Percentiles rank a stretch among this genome's conserved stretches.
These are phyloP conservation scores for Epistrophella euchroma DNA, from an alignment of 2,888 invertebrate species.

Conservation along the genomic window DNA sequence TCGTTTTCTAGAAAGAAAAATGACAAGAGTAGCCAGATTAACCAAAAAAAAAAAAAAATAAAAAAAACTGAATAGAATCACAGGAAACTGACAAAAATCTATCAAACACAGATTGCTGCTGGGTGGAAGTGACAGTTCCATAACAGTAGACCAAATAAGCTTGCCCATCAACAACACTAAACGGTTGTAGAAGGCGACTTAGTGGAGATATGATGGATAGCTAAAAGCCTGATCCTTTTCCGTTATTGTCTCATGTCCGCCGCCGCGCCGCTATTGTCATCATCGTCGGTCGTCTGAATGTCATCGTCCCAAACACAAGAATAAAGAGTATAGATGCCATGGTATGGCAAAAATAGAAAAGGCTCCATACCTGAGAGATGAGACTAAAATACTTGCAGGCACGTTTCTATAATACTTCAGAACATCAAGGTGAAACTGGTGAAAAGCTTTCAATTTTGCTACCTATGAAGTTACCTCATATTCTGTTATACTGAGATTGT, in stretches of 20 bases:
- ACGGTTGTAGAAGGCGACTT: neutral
- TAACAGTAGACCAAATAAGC: neutral
- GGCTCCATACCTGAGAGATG: neutral
- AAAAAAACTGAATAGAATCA: neutral
- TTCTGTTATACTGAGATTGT: neutral
- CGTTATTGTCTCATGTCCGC: neutral
- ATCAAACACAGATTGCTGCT: neutral
- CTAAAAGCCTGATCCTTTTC: neutral
- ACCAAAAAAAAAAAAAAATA: neutral
- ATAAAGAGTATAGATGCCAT: neutral
- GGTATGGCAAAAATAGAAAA: neutral
- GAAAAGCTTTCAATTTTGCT: neutral
- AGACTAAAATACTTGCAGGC: neutral
- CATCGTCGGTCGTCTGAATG: neutral
- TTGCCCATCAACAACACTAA: neutral
- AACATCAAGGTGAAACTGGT: neutral
- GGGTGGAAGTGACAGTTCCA: neutral
- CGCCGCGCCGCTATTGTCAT: neutral
- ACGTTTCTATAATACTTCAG: neutral
- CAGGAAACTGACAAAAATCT: conserved; percentile 1
- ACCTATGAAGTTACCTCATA: neutral
- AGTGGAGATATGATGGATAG: neutral
- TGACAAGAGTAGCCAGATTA: neutral
- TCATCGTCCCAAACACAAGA: neutral
- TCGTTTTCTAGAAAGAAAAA: neutral